These are phyloP conservation scores for Thryonomys swinderianus DNA, from an alignment of 2,113 vertebrate genomes.

Conservation along the genomic window DNA sequence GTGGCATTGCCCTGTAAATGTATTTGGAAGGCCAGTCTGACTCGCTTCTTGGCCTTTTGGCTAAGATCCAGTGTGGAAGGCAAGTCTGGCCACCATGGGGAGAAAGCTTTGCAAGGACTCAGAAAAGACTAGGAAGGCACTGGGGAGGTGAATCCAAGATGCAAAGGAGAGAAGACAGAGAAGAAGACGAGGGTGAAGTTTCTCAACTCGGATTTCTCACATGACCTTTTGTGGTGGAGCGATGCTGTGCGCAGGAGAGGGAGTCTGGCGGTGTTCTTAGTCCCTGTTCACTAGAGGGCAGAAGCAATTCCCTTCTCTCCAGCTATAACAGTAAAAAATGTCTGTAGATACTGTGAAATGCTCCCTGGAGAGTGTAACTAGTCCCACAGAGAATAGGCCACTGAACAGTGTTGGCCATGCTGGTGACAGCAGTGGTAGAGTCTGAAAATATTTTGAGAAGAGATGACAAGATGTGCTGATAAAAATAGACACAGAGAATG, in stretches of 20 bases:
- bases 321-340: background rate
- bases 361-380: background rate
- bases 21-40: background rate
- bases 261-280: background rate
- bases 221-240: background rate
- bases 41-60: too few species aligned
- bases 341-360: background rate
- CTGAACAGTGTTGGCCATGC: background rate
- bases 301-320: background rate
- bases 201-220: background rate
- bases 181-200: background rate
- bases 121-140: background rate
- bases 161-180: background rate
- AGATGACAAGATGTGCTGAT: background rate
- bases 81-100: background rate
- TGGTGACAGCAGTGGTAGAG: background rate
- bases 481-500: background rate
- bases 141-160: background rate
- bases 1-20: background rate
- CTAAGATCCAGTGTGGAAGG: too few species aligned
- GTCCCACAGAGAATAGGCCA: background rate
- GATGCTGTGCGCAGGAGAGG: background rate
- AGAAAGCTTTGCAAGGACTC: background rate
- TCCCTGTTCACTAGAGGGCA: background rate
- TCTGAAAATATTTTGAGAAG: slow-evolving; percentile 20